Evolutionary conservation across 30 jellyfish, hydroid and myxozoan genomes (phyloP), one percentile per base, ranked within the genome.

Genomic region (Cassiopea andromeda): DNA sequence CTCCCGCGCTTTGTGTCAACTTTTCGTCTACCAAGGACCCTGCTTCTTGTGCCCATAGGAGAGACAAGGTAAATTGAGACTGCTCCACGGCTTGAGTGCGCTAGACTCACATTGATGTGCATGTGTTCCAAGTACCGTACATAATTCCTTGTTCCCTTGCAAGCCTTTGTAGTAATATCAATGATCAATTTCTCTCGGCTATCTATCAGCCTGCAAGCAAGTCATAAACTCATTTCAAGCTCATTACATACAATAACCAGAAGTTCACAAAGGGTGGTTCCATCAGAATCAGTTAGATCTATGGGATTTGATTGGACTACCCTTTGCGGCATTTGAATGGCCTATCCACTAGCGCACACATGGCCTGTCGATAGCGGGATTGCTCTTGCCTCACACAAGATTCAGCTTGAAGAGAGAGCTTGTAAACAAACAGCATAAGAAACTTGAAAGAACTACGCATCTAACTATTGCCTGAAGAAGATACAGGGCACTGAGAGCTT

Each of bases 11-110:
- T 79, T 71, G 50, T 45, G 70, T 95, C 99, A 50, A 38, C 80
- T 43, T 54, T 75, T 0, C 99, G 92, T 59, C 83, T 89, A 13
- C 88, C 75, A 16, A 95, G 66, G 38, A 95, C 94, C 84, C 93
- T 78, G 83, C 99, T 95, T 73, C 93, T 68, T 7, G 99, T 95
- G 19, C 97, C 97, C 96, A 85, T 88, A 6, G 99, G 98, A 14
- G 99, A 95, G 13, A 77, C 84, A 27, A 95, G 84, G 69, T 74
- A 83, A 47, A 95, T 87, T 38, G 97, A 97, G 14, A 90, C 88
- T 2, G 94, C 94, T 48, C 99, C 99, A 38, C 99, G 93, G 46
- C 93, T 67, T 14, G 92, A 44, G 82, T 95, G 99, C 15, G 73
- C 87, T 67, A 95, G 83, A 15, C 91, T 81, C 81, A 96, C 75